Evolutionary conservation across 1,140 invertebrate species (phyloP).

Genomic region (Drosophila ananassae): DNA sequence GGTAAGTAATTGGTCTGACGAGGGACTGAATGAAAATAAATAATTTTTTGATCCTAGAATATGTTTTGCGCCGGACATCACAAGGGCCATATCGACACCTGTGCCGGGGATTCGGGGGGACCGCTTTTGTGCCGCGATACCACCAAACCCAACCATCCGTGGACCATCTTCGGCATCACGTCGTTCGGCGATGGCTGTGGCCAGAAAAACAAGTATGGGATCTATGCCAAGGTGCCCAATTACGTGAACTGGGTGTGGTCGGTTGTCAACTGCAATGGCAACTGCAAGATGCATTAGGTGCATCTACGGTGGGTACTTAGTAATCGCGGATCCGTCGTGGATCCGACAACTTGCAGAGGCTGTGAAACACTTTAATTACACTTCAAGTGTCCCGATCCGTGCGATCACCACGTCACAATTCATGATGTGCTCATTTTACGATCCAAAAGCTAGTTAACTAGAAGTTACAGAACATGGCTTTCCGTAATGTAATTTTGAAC

Average conservation of each 20-base stretch:
- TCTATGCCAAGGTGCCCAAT: constrained; percentile 94
- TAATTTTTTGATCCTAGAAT: constrained; percentile 83
- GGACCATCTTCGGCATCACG: constrained; percentile 95
- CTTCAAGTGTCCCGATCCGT: constrained; percentile 49
- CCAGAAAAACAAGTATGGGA: constrained; percentile 94
- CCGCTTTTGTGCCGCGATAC: constrained; percentile 90
- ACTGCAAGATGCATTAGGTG: constrained; percentile 74
- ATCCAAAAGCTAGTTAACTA: constrained; percentile 39
- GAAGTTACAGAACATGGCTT: constrained; percentile 12
- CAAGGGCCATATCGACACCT: constrained; percentile 91
- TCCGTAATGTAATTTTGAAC: background rate
- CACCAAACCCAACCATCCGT: constrained; percentile 85
- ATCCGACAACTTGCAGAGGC: constrained; percentile 71
- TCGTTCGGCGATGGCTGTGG: constrained; percentile 98
- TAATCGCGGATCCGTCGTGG: constrained; percentile 11
- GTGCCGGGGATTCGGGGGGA: constrained; percentile 95
- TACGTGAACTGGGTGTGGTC: constrained; percentile 93
- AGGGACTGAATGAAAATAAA: background rate
- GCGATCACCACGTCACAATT: constrained; percentile 26
- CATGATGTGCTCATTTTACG: constrained; percentile 30
- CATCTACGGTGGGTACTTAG: constrained; percentile 32
- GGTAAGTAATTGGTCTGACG: constrained; percentile 14
- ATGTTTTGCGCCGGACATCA: constrained; percentile 95
- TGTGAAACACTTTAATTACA: constrained; percentile 66
- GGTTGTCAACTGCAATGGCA: constrained; percentile 86